A percentile compares a stretch with the other conserved stretches of the same genome.
These are phyloP conservation scores for Nomia melanderi DNA, from an alignment of 1,140 invertebrate genomes.

Conservation along the genomic window DNA sequence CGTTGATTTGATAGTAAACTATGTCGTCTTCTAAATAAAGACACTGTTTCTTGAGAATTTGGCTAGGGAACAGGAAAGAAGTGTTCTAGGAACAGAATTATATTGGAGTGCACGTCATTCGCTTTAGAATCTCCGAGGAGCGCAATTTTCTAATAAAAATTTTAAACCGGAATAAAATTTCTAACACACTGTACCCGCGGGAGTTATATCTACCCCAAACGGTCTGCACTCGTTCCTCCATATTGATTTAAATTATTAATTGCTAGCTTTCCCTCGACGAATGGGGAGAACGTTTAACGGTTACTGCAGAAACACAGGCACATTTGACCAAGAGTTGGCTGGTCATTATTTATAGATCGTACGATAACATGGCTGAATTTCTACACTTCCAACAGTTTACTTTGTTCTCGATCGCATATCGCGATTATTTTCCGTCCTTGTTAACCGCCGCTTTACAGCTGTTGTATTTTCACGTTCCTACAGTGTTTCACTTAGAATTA, in stretches of 20 bases:
- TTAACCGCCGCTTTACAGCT: neutral
- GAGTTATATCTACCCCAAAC: conserved; percentile 73
- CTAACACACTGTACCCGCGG: conserved; percentile 62
- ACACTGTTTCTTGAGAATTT: too few relatives aligned
- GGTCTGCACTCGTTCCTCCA: conserved; percentile 70
- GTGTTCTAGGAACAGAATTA: too few relatives aligned
- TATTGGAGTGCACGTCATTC: too few relatives aligned
- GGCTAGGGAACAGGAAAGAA: too few relatives aligned
- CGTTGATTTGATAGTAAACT: too few relatives aligned
- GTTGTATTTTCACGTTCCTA: too few relatives aligned
- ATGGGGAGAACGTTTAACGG: conserved; percentile 56
- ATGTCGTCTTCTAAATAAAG: too few relatives aligned
- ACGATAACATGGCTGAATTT: conserved; percentile 39
- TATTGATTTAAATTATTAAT: conserved; percentile 81
- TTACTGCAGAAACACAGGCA: conserved; percentile 26
- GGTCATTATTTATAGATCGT: conserved; percentile 36
- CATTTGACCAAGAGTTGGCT: conserved; percentile 1
- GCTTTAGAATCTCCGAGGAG: too few relatives aligned
- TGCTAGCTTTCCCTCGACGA: conserved; percentile 67
- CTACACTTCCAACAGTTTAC: neutral
- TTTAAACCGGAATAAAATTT: too few relatives aligned
- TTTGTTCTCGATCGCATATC: conserved; percentile 13
- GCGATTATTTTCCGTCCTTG: conserved; percentile 17
- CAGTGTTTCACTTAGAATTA: too few relatives aligned
- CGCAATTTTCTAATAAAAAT: too few relatives aligned